A percentile compares a stretch with the other conserved stretches of the same genome.
Conservation (phyloP, 2,797 vertebrate species). For the Acestrorhynchus altus region DNA sequence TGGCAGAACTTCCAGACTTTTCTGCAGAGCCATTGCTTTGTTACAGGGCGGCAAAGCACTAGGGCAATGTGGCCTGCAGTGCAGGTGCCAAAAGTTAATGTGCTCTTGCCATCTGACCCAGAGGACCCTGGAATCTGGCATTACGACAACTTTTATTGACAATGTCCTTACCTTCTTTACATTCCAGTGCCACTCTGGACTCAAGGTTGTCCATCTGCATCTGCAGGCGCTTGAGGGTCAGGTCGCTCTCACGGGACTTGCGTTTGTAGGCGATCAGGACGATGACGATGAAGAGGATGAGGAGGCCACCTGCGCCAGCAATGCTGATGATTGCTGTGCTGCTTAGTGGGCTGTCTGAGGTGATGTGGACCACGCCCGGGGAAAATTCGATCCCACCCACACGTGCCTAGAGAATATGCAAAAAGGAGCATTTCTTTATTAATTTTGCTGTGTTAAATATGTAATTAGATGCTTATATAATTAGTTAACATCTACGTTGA, state of each 20-base stretch:
- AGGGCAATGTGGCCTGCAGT: not conserved
- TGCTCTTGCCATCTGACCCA: not conserved
- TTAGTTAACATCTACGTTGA: no score
- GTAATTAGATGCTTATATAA: no score
- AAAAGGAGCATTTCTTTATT: conserved; percentile 7
- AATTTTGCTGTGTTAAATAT: no score
- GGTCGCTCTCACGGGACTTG: conserved; percentile 95
- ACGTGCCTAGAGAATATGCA: conserved; percentile 80
- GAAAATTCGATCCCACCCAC: conserved; percentile 96
- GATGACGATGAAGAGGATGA: conserved; percentile 95
- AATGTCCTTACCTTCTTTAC: conserved; percentile 90
- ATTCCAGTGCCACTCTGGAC: conserved; percentile 97
- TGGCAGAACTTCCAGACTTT: not conserved
- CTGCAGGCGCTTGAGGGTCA: conserved; percentile 95
- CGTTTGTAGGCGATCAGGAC: conserved; percentile 98
- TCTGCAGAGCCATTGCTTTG: not conserved
- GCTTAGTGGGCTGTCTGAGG: conserved; percentile 95
- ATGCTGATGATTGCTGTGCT: conserved; percentile 95
- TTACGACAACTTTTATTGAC: conserved; percentile 4
- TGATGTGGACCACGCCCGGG: conserved; percentile 95
- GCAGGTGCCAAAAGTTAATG: not conserved
- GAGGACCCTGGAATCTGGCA: not conserved
- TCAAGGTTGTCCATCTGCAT: conserved; percentile 99
- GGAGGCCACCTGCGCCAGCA: conserved; percentile 89
- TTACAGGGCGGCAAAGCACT: not conserved